Base-by-base conservation (phyloP, 2,113 vertebrate genomes). In the Mus pahari region DNA sequence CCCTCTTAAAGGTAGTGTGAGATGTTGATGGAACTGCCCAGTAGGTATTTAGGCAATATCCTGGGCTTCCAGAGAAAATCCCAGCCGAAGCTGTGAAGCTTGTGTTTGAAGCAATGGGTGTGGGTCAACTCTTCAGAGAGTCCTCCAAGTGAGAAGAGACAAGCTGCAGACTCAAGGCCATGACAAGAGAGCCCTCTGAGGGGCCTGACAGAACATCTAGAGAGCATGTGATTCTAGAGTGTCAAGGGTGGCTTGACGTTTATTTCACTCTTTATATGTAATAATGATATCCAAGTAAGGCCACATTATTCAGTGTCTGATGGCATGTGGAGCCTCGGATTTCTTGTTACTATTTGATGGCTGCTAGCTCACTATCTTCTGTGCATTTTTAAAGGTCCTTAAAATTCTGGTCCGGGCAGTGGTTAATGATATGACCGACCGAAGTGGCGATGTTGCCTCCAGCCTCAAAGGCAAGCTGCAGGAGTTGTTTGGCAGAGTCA, bases 401-500 rank as follows among this genome's bases (percentile, higher is more conserved):
- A 97, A 98, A 97, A 99, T 99, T 95, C 98, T 99, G 90, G 99
- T 99, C 22, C 97, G 98, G 73, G 99, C 99, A 0, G 99, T 99
- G 22, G 98, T 98, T 68, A 98, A 99, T 64, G 98, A 99, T 73
- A 94, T 99, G 96, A 75, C 95, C 0, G 99, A 99, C 98, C 97
- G 94, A 81, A 97, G 97, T 36, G 99, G 99, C 31, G 98, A 97
- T n/a, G 96, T 87, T 2, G 98, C 99, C 0, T 96, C 93, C 1
- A 83, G 97, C 45, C 97, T 99, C 64, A 98, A 94, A 84, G 95
- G 98, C 70, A 99, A 99, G 95, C 84, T 99, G 91, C 99, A 98
- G 96, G 99, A 99, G 95, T 99, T 99, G 12, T 96, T 99, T 36
- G 99, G 99, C 36, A 98, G 99, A 96, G 98, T 99, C 96, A 99